Percentiles rank a stretch among this genome's conserved stretches.
Conservation (phyloP, 2,113 vertebrate genomes). For the Leptocoma aspasia region DNA sequence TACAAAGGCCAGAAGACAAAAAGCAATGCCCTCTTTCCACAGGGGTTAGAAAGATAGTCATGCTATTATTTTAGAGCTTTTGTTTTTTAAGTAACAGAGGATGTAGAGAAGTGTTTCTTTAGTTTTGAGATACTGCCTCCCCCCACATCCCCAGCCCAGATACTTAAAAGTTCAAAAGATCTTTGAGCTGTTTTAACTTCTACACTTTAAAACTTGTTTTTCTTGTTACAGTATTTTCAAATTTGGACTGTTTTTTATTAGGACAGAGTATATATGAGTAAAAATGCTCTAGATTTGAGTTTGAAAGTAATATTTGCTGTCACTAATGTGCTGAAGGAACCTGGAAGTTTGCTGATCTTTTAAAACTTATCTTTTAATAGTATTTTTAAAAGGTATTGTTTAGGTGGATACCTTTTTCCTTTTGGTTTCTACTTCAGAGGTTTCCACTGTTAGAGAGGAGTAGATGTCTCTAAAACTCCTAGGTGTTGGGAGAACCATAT, state of each 20-base stretch:
- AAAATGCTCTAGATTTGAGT: neutral
- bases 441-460: neutral
- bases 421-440: neutral
- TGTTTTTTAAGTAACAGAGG: neutral
- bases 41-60: neutral
- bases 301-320: neutral
- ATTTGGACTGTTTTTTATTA: neutral
- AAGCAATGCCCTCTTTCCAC: fast-evolving
- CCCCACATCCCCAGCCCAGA: too few relatives aligned
- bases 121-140: neutral
- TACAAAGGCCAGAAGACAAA: neutral
- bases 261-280: neutral
- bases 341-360: neutral
- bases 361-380: neutral
- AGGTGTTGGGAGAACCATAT: neutral
- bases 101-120: neutral
- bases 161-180: neutral
- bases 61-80: neutral
- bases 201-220: neutral
- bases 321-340: neutral
- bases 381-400: neutral
- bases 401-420: neutral
- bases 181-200: neutral
- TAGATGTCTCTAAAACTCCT: neutral
- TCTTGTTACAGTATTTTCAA: neutral